Conservation (phyloP, 2,113 vertebrate genomes). For the Tyrannus savana region DNA sequence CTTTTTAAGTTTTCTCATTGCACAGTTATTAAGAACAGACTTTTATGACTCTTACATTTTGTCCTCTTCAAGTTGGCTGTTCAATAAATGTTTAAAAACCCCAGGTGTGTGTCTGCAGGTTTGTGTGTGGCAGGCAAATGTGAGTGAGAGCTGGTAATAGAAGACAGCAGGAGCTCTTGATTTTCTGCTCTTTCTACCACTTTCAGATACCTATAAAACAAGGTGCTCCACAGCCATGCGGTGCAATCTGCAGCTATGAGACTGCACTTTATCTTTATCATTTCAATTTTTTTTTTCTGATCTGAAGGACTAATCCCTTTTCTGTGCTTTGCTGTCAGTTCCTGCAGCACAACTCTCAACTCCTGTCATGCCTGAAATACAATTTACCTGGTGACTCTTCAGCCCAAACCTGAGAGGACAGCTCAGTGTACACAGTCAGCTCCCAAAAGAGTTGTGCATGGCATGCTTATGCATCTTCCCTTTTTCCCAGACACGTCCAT, state of each 20-base stretch:
- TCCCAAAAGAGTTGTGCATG: fast-evolving
- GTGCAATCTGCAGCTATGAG: neutral
- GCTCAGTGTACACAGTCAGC: neutral
- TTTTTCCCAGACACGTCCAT: neutral
- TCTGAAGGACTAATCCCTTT: neutral
- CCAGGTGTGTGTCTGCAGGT: neutral
- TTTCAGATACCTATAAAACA: neutral
- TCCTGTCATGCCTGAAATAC: neutral
- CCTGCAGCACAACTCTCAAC: neutral
- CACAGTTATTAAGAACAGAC: neutral
- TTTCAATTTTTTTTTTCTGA: neutral
- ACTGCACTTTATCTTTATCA: neutral
- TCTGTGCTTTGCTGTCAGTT: neutral
- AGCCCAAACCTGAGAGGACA: neutral
- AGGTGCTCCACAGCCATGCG: neutral
- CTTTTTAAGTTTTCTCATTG: neutral
- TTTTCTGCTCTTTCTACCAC: neutral
- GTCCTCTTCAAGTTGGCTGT: neutral
- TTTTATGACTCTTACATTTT: neutral
- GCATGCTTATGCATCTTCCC: neutral
- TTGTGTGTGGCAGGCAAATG: neutral
- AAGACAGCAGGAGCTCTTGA: neutral
- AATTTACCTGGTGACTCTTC: neutral
- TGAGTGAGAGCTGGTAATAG: neutral
- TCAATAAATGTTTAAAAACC: neutral